Conservation (phyloP, 1,140 invertebrate genomes). For the Formica exsecta region DNA sequence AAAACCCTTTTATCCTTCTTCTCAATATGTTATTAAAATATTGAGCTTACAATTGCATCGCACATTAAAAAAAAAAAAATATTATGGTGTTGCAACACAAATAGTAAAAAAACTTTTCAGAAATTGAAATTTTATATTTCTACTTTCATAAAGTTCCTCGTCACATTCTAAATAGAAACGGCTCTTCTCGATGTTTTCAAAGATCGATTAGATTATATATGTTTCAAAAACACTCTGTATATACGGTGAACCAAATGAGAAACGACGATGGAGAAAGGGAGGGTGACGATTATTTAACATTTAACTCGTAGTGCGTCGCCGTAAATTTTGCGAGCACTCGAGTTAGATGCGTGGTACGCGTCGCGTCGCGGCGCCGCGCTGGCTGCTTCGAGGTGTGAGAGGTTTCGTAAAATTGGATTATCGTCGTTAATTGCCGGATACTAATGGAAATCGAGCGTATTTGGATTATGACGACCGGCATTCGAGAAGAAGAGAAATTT, state of each 20-base stretch:
- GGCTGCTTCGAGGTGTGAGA: conserved; percentile 13
- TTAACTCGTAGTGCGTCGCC: conserved; percentile 33
- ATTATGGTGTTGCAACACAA: neutral
- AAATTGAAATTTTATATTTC: too few relatives aligned
- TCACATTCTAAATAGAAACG: neutral
- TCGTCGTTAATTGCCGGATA: conserved; percentile 27
- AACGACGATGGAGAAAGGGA: neutral
- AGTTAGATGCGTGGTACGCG: neutral
- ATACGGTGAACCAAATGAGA: conserved; percentile 22
- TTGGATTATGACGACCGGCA: neutral
- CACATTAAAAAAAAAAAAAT: too few relatives aligned
- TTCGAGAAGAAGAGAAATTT: neutral
- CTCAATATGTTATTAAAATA: too few relatives aligned
- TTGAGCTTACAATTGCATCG: neutral
- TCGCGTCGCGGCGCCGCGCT: neutral
- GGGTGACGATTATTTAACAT: conserved; percentile 62
- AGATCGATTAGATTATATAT: neutral
- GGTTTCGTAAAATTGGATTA: conserved; percentile 42
- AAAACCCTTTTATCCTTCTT: too few relatives aligned
- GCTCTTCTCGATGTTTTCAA: neutral
- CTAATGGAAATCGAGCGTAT: conserved; percentile 28
- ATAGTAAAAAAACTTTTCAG: neutral
- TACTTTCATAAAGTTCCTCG: neutral
- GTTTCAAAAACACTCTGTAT: neutral
- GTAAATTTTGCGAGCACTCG: conserved; percentile 40